These are phyloP conservation scores for Phytoseiulus persimilis DNA, from an alignment of 2,888 invertebrate genomes.

Conservation along the genomic window DNA sequence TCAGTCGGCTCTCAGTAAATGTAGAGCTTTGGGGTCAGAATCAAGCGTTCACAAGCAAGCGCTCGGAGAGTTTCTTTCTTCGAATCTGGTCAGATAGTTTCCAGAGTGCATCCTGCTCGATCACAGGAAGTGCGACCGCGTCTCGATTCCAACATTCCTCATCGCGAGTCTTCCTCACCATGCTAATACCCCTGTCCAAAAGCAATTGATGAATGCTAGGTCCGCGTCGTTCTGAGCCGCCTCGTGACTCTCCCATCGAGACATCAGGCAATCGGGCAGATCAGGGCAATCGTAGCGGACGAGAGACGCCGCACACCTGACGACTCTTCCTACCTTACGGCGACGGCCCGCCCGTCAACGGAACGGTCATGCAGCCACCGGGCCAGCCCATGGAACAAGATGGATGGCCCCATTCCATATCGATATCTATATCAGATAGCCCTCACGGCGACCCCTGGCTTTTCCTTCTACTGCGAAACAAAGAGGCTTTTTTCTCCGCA, in stretches of 20 bases:
- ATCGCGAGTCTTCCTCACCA: no score
- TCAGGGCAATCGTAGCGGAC: not conserved
- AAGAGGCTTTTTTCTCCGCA: not conserved
- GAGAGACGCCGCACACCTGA: not conserved
- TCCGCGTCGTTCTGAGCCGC: no score
- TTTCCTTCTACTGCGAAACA: not conserved
- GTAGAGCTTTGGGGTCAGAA: no score
- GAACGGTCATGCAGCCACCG: not conserved
- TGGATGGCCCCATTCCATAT: slow-evolving; percentile 5
- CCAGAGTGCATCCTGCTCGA: no score
- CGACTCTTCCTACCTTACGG: not conserved
- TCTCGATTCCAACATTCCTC: no score
- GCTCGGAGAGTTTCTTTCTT: no score
- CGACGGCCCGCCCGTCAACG: not conserved
- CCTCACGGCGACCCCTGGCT: not conserved
- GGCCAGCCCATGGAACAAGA: not conserved
- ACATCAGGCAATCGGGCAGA: not conserved
- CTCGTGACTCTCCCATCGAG: not conserved
- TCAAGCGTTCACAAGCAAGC: no score
- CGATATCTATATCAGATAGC: not conserved
- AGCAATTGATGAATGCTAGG: no score
- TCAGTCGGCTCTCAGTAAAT: no score
- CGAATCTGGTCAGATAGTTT: no score
- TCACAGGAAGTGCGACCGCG: no score
- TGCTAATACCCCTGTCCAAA: no score